A percentile compares a stretch with the other conserved stretches of the same genome.
Conservation (phyloP, 1,140 invertebrate species). For the Drosophila parabipectinata region DNA sequence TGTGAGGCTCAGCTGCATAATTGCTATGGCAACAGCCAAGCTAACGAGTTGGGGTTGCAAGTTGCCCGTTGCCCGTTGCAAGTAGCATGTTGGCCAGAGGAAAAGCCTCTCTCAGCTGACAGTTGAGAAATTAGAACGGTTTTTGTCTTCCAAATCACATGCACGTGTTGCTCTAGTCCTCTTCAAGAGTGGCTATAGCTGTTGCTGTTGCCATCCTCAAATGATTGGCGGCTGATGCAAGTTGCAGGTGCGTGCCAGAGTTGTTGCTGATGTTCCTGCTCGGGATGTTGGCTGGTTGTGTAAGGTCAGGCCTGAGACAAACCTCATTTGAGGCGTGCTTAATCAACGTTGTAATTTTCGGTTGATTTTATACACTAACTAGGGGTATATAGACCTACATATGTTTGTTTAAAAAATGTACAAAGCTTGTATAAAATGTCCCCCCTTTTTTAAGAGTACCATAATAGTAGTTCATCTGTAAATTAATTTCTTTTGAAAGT, state of each 20-base stretch:
- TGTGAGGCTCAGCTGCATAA: slow-evolving; percentile 75
- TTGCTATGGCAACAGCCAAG: slow-evolving; percentile 70
- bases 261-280: slow-evolving; percentile 6
- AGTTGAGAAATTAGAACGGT: slow-evolving; percentile 82
- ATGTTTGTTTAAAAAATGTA: too few species aligned
- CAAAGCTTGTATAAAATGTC: too few species aligned
- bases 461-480: not conserved
- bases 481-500: slow-evolving; percentile 4
- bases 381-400: not conserved
- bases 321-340: slow-evolving; percentile 27
- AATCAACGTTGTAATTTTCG: slow-evolving; percentile 55
- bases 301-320: slow-evolving; percentile 40
- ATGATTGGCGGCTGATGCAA: slow-evolving; percentile 37
- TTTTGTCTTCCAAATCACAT: slow-evolving; percentile 77
- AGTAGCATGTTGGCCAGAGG: slow-evolving; percentile 21
- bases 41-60: slow-evolving; percentile 62
- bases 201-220: slow-evolving; percentile 37
- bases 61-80: slow-evolving; percentile 22
- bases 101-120: slow-evolving; percentile 66
- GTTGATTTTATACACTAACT: slow-evolving; percentile 12
- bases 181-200: slow-evolving; percentile 3
- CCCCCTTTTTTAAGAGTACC: too few species aligned
- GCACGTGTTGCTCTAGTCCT: slow-evolving; percentile 65
- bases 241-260: slow-evolving; percentile 27
- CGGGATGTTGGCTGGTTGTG: slow-evolving; percentile 24